phyloP scores from a whole-genome alignment of 2,888 invertebrate genomes.

The Tenthredo notha region DNA sequence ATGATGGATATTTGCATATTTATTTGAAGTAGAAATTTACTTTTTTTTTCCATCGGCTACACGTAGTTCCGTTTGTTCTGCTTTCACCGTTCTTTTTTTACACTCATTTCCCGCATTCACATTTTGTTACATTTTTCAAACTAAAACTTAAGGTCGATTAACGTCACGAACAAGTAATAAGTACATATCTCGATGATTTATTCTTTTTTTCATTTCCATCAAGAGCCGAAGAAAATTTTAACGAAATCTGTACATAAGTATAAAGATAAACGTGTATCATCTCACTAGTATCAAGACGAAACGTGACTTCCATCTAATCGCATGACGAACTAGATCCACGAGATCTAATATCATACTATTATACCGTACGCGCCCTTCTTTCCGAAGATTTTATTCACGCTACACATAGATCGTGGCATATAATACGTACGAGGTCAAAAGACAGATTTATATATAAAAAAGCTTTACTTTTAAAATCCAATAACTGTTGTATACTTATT shows the following conservation, averaged over 20 bases:
- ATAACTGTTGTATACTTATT: not conserved
- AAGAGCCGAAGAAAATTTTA: not conserved
- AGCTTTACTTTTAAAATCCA: not conserved
- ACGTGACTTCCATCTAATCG: constrained; percentile 7
- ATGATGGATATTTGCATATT: not conserved
- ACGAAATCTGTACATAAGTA: not conserved
- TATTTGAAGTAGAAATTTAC: not conserved
- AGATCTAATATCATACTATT: not conserved
- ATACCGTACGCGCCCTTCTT: constrained; percentile 19
- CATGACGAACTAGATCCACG: not conserved
- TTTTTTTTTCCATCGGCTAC: constrained; percentile 1
- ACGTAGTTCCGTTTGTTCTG: constrained; percentile 3
- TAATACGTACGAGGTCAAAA: not conserved
- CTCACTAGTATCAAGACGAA: not conserved
- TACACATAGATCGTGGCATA: not conserved
- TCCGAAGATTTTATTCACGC: not conserved
- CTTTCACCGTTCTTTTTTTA: not conserved
- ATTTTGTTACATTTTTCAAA: too few species aligned
- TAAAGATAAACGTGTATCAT: constrained; percentile 1
- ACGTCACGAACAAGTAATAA: not conserved
- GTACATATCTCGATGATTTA: not conserved
- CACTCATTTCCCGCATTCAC: not conserved
- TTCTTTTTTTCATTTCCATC: not conserved
- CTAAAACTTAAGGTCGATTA: constrained; percentile 9
- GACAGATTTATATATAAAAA: not conserved